Evolutionary conservation across 2,888 invertebrate genomes (phyloP).

Genomic region (Dascillus cervinus): DNA sequence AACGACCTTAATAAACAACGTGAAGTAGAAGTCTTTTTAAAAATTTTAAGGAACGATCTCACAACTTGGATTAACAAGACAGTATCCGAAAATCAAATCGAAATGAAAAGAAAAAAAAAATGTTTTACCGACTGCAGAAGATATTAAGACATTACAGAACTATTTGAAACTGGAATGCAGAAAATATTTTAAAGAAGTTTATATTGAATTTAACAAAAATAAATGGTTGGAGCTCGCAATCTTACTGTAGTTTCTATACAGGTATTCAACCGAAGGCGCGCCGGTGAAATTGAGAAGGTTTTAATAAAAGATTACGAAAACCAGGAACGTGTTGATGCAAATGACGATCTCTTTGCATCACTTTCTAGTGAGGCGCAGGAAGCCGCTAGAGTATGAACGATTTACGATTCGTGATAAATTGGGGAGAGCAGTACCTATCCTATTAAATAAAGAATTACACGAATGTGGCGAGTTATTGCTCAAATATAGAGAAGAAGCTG

Average conservation of each 20-base stretch:
- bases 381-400: slow-evolving; percentile 5
- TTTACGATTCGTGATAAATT: slow-evolving; percentile 10
- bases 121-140: background rate
- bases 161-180: background rate
- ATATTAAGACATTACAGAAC: background rate
- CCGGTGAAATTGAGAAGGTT: too few species aligned
- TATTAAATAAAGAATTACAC: slow-evolving; percentile 4
- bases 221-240: too few species aligned
- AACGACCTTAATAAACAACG: background rate
- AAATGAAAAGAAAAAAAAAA: background rate
- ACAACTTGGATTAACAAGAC: background rate
- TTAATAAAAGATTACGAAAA: too few species aligned
- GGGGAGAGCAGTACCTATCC: slow-evolving; percentile 4
- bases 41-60: background rate
- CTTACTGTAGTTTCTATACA: too few species aligned
- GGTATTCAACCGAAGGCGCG: too few species aligned
- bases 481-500: slow-evolving; percentile 9
- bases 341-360: too few species aligned
- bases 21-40: background rate
- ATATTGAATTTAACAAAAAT: too few species aligned
- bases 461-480: slow-evolving; percentile 11
- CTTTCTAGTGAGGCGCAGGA: slow-evolving; percentile 3
- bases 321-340: too few species aligned
- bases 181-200: too few species aligned
- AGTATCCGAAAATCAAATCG: slow-evolving; percentile 1